Evolutionary conservation across 2,113 vertebrate genomes (phyloP), one percentile per base, ranked within the genome.

Genomic region (Pelobates fuscus): DNA sequence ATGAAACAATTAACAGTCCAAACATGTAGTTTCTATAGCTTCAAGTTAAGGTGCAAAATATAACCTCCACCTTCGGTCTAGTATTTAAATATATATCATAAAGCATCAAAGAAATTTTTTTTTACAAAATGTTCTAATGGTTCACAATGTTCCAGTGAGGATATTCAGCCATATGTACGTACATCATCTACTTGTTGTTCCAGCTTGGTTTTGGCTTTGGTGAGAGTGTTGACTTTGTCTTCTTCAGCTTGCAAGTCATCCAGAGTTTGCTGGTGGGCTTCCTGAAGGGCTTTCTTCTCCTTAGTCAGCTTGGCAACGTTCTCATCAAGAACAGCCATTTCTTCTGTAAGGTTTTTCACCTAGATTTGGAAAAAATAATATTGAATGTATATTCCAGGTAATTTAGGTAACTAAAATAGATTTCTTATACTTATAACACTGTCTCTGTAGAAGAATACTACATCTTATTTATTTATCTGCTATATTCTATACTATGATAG

Each of bases 11-110:
- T 10, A 21, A 59, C 14, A 17, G n/a, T n/a, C n/a, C 32, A 37
- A 5, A 6, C 25, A 11, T 24, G 23, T 26, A 21, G 21, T 8
- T 15, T 15, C 1, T 12, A 27, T 26, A 59, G 78, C 85, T 79
- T 90, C 87, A 1, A 90, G 85, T 88, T 91, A 78, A 67, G 78
- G 15, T 2, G 29, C 15, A 18, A n/a, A 12, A 55, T 6, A 20
- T 20, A 20, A 20, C 1, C 8, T 18, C 2, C 2, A 2, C 8
- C 18, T 55, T 55, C 18, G 2, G 52, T 18, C 8, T 8, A 55
- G 2, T 8, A n/a, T 2, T 18, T 18, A 20, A 21, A 20, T 11
- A 8, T 18, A 55, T 55, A 18, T 55, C 7, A n/a, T 11, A 18
- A 20, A 55, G 5, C 18, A 2, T 55, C 18, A 20, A 21, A 55